These are phyloP conservation scores for Heliocidaris erythrogramma DNA, from an alignment of 35 echinoderm and acorn worm species.

Conservation along the genomic window DNA sequence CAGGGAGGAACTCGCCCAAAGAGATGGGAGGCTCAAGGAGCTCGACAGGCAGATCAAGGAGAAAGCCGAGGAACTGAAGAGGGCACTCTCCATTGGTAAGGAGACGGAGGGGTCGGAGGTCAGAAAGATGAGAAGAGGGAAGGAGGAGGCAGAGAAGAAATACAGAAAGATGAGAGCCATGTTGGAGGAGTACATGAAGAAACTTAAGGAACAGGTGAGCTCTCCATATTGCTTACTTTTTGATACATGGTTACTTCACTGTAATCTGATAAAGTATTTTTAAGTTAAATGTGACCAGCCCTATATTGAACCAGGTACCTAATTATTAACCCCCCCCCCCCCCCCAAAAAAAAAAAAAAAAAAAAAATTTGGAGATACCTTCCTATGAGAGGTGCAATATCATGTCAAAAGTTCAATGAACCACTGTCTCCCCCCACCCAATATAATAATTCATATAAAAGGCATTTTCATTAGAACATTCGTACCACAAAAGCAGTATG, in stretches of 20 bases:
- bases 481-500: no score
- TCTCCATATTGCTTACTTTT: neutral
- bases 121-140: conserved; percentile 66
- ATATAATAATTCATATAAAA: no score
- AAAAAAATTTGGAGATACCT: neutral
- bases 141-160: conserved; percentile 84
- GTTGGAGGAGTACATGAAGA: conserved; percentile 95
- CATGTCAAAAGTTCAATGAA: no score
- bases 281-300: no score
- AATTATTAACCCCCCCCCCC: no score
- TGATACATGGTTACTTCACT: no score
- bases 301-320: no score
- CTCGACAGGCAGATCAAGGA: conserved; percentile 55
- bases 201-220: conserved; percentile 93
- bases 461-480: no score
- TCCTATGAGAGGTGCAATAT: no score
- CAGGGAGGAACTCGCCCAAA: conserved; percentile 67
- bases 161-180: conserved; percentile 73
- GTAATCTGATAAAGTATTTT: neutral
- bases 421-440: no score
- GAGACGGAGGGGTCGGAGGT: conserved; percentile 64
- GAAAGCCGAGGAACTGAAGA: conserved; percentile 61
- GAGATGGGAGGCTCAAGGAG: conserved; percentile 63
- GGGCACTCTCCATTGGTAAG: conserved; percentile 34
- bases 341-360: no score